A percentile compares a stretch with the other conserved stretches of the same genome.
These are phyloP conservation scores for Leptopilina myrica DNA, from an alignment of 2,888 invertebrate species.

Conservation along the genomic window DNA sequence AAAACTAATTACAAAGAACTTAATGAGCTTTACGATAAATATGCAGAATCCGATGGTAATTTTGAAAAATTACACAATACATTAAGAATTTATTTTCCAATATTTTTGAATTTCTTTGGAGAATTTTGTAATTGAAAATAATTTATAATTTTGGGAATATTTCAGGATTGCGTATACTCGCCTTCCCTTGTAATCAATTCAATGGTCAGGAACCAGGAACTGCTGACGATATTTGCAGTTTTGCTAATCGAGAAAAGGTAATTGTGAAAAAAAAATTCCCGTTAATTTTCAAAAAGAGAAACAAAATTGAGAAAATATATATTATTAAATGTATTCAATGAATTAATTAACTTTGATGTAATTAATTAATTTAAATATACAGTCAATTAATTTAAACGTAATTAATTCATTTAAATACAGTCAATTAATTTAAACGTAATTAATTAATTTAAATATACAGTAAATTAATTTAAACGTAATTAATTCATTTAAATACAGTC, in stretches of 20 bases:
- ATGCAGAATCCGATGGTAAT: constrained; percentile 81
- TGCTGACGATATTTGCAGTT: constrained; percentile 82
- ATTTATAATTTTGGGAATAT: neutral
- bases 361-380: too few species aligned
- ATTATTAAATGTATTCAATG: too few species aligned
- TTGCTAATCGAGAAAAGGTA: constrained; percentile 79
- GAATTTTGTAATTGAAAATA: neutral
- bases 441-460: too few species aligned
- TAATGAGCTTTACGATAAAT: constrained; percentile 86
- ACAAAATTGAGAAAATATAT: too few species aligned
- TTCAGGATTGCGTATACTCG: constrained; percentile 86
- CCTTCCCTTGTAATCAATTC: constrained; percentile 94
- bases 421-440: too few species aligned
- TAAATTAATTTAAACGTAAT: too few species aligned
- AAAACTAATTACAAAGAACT: constrained; percentile 90
- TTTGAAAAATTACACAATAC: neutral
- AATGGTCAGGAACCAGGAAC: constrained; percentile 84
- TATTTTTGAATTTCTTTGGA: neutral
- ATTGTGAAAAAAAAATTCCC: neutral
- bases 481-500: too few species aligned
- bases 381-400: too few species aligned
- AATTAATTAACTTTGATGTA: too few species aligned
- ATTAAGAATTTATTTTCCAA: too few species aligned
- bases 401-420: too few species aligned
- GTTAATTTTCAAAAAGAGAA: too few species aligned